A percentile compares a stretch with the other conserved stretches of the same genome.
These are phyloP conservation scores for Nothobranchius kuhntae DNA, from an alignment of 2,113 vertebrate genomes.

Conservation along the genomic window DNA sequence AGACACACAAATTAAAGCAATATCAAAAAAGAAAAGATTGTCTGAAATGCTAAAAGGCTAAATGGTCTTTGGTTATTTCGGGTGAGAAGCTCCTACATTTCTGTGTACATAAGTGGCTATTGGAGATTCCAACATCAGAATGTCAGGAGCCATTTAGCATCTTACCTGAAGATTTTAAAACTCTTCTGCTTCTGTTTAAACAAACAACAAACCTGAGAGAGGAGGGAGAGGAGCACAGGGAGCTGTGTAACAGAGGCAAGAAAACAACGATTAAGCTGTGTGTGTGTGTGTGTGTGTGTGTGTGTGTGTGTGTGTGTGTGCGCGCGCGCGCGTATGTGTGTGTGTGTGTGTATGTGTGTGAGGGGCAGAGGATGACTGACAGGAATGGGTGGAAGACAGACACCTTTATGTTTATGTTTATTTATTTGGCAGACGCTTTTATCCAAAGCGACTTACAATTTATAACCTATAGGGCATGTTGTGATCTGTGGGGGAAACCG, in stretches of 20 bases:
- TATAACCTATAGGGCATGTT: too few species aligned
- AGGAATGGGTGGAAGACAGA: conserved; percentile 30
- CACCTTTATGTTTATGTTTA: conserved; percentile 18
- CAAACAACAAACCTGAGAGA: conserved; percentile 10
- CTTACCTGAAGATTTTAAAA: conserved; percentile 7
- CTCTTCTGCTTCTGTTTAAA: conserved; percentile 11
- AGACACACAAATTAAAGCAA: too few species aligned
- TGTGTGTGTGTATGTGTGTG: too few species aligned
- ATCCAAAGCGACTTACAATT: too few species aligned
- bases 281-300: background rate
- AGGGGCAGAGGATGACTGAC: conserved; percentile 8
- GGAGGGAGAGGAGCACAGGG: background rate
- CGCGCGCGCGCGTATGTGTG: too few species aligned
- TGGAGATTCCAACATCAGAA: conserved; percentile 7
- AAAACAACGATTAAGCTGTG: conserved; percentile 26
- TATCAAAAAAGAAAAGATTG: too few species aligned
- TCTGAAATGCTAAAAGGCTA: too few species aligned
- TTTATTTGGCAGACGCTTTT: too few species aligned
- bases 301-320: too few species aligned
- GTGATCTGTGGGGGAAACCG: too few species aligned
- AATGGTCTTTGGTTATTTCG: too few species aligned
- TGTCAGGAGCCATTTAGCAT: background rate
- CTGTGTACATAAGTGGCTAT: background rate
- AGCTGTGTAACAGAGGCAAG: conserved; percentile 7
- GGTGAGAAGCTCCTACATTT: background rate